phyloP scores from a whole-genome alignment of 53 echinoderm and acorn worm species.

The Echinometra lucunter region DNA sequence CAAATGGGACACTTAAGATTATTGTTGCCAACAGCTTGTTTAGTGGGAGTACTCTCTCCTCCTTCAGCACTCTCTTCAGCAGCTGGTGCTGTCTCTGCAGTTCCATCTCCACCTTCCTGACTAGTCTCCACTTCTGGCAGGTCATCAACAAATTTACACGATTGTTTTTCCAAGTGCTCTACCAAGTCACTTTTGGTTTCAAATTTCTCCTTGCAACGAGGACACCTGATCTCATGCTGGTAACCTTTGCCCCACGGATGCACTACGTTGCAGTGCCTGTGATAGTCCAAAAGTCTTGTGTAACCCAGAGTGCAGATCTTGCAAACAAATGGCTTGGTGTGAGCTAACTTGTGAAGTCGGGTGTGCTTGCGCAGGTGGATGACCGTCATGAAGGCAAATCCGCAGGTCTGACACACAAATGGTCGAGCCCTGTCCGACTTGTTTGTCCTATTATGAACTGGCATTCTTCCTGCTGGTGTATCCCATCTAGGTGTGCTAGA shows the following conservation, averaged over 20 bases:
- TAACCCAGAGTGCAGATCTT: conserved; percentile 63
- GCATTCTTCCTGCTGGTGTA: not conserved
- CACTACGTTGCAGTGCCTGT: conserved; percentile 62
- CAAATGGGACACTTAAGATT: conserved; percentile 55
- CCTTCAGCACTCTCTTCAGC: not conserved
- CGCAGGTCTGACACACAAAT: conserved; percentile 58
- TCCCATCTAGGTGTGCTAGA: not conserved
- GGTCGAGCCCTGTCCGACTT: conserved; percentile 62
- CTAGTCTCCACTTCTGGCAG: not conserved
- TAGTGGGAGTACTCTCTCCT: not conserved
- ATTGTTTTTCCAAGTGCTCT: conserved; percentile 61
- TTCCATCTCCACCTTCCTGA: conserved; percentile 28
- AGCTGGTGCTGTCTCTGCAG: not conserved
- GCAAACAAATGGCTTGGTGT: conserved; percentile 63
- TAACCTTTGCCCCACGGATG: conserved; percentile 63
- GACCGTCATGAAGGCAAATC: conserved; percentile 65
- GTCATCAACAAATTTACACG: conserved; percentile 62
- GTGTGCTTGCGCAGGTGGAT: conserved; percentile 69
- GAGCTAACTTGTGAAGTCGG: conserved; percentile 48
- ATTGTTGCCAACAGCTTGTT: not conserved
- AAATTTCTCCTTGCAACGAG: conserved; percentile 59
- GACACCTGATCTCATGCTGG: conserved; percentile 48
- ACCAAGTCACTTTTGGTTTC: conserved; percentile 47
- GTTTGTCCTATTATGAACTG: conserved; percentile 58
- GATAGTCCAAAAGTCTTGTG: conserved; percentile 60